phyloP scores from a whole-genome alignment of 2,888 invertebrate species.

The Callosobruchus maculatus region DNA sequence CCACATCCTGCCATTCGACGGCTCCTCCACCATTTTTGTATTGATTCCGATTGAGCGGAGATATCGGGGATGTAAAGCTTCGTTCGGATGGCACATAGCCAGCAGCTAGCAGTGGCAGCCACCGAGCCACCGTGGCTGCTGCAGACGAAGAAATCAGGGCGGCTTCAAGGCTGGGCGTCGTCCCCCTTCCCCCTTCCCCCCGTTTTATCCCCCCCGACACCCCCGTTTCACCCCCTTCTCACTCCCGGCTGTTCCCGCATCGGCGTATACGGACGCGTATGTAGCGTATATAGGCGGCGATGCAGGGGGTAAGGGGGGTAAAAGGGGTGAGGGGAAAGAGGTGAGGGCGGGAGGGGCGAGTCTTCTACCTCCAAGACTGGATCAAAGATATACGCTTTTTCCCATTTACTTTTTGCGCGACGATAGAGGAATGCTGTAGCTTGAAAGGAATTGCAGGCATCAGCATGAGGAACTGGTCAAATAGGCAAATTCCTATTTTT shows the following conservation, averaged over 20 bases:
- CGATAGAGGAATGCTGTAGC: too few species aligned
- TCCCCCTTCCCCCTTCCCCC: background rate
- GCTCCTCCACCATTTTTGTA: constrained; percentile 40
- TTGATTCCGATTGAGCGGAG: constrained; percentile 44
- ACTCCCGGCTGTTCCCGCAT: constrained; percentile 36
- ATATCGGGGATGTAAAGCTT: constrained; percentile 39
- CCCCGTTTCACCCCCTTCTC: constrained; percentile 13
- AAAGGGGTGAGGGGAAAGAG: background rate
- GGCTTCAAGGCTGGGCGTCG: constrained; percentile 14
- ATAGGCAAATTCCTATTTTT: too few species aligned
- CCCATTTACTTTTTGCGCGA: too few species aligned
- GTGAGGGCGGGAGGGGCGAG: too few species aligned
- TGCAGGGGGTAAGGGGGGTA: background rate
- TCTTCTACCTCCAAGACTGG: too few species aligned
- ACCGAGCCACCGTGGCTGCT: constrained; percentile 1
- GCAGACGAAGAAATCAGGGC: constrained; percentile 30
- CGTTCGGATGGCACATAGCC: constrained; percentile 32
- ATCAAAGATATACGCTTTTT: too few species aligned
- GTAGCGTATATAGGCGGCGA: constrained; percentile 19
- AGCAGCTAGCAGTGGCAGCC: constrained; percentile 13
- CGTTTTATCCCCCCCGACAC: too few species aligned
- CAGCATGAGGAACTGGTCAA: too few species aligned
- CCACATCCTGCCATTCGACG: background rate
- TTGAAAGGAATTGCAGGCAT: too few species aligned
- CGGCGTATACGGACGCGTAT: constrained; percentile 48